Evolutionary conservation across 2,797 vertebrate species (phyloP).

Genomic region (Paguma larvata): DNA sequence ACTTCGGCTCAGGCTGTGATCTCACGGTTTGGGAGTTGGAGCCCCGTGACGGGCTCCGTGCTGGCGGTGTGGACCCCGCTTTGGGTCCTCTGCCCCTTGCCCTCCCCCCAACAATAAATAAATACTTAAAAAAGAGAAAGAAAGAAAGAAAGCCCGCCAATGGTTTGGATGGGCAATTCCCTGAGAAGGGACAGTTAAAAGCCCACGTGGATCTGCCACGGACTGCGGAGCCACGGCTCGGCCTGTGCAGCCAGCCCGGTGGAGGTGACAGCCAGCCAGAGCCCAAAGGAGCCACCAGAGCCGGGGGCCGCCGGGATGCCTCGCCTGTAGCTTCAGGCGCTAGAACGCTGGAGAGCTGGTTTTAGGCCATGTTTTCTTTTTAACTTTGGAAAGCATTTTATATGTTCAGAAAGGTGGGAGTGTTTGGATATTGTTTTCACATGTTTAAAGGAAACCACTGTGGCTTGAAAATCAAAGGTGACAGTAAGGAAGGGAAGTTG

Average conservation of each 20-base stretch:
- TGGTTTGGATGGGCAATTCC: too few relatives aligned
- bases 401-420: constrained; percentile 24
- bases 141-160: not conserved
- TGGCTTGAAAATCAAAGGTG: not conserved
- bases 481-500: not conserved
- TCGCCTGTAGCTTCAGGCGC: not conserved
- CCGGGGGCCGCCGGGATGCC: not conserved
- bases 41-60: too few relatives aligned
- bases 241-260: not conserved
- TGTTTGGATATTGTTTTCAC: not conserved
- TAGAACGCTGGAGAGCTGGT: not conserved
- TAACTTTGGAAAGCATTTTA: constrained; percentile 48
- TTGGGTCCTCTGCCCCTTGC: too few relatives aligned
- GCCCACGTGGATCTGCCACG: too few relatives aligned
- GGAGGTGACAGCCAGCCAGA: not conserved
- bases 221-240: fast-evolving
- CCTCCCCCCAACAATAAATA: too few relatives aligned
- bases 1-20: too few relatives aligned
- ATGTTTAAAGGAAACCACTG: constrained; percentile 2
- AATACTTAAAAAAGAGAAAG: too few relatives aligned
- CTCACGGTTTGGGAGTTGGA: too few relatives aligned
- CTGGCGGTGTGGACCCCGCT: too few relatives aligned
- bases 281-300: fast-evolving
- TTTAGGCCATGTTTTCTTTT: not conserved
- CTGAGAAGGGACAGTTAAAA: not conserved